A percentile compares a stretch with the other conserved stretches of the same genome.
These are phyloP conservation scores for Hydractinia echinata DNA, from an alignment of 30 jellyfish, hydroid and myxozoan species.

Conservation along the genomic window DNA sequence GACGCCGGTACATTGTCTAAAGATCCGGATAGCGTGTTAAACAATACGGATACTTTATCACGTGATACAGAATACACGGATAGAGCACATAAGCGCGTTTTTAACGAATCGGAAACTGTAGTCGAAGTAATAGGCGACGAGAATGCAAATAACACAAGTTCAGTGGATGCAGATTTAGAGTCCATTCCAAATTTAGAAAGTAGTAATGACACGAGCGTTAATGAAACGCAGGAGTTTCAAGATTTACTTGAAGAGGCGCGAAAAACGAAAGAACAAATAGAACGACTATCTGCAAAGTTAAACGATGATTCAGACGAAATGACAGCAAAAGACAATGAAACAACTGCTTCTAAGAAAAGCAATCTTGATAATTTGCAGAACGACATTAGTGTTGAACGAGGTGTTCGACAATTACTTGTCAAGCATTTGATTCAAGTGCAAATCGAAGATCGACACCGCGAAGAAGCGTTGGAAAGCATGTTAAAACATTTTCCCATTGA, in stretches of 20 bases:
- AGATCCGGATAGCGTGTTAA: no score
- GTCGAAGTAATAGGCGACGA: slow-evolving; percentile 33
- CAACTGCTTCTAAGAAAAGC: slow-evolving; percentile 29
- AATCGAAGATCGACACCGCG: slow-evolving; percentile 27
- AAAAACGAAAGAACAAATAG: slow-evolving; percentile 36
- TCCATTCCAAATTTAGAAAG: background rate
- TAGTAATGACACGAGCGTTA: slow-evolving; percentile 23
- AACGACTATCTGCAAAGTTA: slow-evolving; percentile 14
- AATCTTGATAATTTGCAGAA: slow-evolving; percentile 21
- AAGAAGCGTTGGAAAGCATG: slow-evolving; percentile 38
- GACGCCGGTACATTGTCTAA: no score
- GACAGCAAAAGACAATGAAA: background rate
- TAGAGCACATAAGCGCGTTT: slow-evolving; percentile 22
- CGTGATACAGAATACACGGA: background rate
- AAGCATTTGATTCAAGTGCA: slow-evolving; percentile 38
- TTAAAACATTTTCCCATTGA: slow-evolving; percentile 34
- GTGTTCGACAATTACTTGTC: slow-evolving; percentile 41
- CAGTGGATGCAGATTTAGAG: background rate
- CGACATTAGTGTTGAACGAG: slow-evolving; percentile 36
- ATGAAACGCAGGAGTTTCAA: slow-evolving; percentile 30
- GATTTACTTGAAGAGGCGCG: slow-evolving; percentile 29
- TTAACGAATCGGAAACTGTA: slow-evolving; percentile 27
- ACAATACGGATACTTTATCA: no score
- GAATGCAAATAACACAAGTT: background rate
- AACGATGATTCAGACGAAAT: slow-evolving; percentile 26